Base-by-base conservation (phyloP, 23 tunicate genomes). In the Pegea sp. region DNA sequence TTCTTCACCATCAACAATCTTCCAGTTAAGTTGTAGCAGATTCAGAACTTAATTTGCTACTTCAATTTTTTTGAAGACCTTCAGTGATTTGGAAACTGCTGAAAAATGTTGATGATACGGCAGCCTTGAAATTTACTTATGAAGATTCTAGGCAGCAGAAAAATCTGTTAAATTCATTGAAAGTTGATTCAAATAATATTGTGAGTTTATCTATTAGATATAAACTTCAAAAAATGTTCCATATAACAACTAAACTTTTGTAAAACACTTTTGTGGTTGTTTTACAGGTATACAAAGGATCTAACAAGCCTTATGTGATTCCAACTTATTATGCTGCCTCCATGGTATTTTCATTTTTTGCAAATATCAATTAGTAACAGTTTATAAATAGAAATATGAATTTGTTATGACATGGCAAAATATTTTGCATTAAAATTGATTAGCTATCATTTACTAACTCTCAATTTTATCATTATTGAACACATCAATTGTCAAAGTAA, bases 271-370 rank as follows among this genome's bases (percentile, higher is more conserved):
- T 38, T 38, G 11, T 38, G 16, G 46, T 38, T 16, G 11, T 11
- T 38, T 16, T 38, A 38, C 46, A 38, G 46, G 46, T 38, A 38
- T 38, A 38, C 46, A 11, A 38, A 16, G 46, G 46, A 11, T 38
- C 46, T 8, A 38, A 11, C 11, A 38, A 38, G 16, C 46, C 46
- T 8, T 38, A 38, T 16, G 46, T 38, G 11, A 16, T 38, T 38
- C 46, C 46, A 38, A 38, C 46, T 8, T 38, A 38, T 16, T 38
- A 8, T 38, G 46, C 46, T 38, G 46, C 46, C 16, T 38, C 46
- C 16, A 8, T 38, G 16, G 46, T 38, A 8, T 8, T 11, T 38
- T 38, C 16, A 8, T 38, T 38, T 8, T 16, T 38, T 38, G n/a
- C n/a, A n/a, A n/a, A n/a, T n/a, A n/a, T n/a, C n/a, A n/a, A n/a